A percentile compares a stretch with the other conserved stretches of the same genome.
Evolutionary conservation across 2,113 vertebrate genomes (phyloP).

Genomic region (Cinclus mexicanus): DNA sequence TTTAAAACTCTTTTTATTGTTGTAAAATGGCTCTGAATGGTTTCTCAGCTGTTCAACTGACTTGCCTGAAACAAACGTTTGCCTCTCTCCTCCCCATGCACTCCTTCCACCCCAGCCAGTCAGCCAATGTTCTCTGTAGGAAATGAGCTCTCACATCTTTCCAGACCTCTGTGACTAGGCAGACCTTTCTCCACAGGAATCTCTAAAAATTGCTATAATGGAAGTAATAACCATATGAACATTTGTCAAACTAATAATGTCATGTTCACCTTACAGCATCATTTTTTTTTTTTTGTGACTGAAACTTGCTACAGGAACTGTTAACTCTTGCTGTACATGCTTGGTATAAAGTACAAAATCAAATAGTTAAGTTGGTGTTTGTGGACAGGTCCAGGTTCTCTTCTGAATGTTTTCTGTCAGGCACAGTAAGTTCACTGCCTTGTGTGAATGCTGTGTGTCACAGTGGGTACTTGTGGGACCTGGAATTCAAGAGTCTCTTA

Average conservation of each 20-base stretch:
- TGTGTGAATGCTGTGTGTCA: fast-evolving
- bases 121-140: neutral
- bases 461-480: neutral
- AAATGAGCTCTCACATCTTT: neutral
- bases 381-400: neutral
- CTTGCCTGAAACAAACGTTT: neutral
- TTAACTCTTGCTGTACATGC: neutral
- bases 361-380: neutral
- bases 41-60: neutral
- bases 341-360: neutral
- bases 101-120: neutral
- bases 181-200: neutral
- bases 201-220: neutral
- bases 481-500: neutral
- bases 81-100: neutral
- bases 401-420: neutral
- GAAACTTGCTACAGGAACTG: neutral
- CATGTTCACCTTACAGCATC: neutral
- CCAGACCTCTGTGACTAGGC: neutral
- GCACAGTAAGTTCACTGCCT: neutral
- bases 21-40: neutral
- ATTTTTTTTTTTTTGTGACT: neutral
- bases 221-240: neutral
- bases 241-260: neutral
- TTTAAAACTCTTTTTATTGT: neutral